These are phyloP conservation scores for Pycnomerus fuliginosus DNA, from an alignment of 2,888 invertebrate genomes.

Conservation along the genomic window DNA sequence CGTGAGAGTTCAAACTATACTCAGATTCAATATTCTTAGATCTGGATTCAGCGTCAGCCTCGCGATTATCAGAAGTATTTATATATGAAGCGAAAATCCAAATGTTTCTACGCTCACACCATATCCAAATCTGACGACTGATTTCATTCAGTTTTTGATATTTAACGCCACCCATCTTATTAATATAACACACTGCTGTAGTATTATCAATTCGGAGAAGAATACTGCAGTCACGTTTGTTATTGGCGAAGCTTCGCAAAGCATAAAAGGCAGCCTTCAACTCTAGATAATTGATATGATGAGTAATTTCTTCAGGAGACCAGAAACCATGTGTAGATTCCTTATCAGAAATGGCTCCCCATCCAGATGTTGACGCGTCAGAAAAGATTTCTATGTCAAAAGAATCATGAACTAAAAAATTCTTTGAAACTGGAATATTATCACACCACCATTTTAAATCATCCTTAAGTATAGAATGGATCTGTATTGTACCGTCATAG, in stretches of 20 bases:
- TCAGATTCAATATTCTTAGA: background rate
- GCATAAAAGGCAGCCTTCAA: slow-evolving; percentile 7
- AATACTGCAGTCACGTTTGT: slow-evolving; percentile 14
- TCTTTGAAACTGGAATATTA: slow-evolving; percentile 4
- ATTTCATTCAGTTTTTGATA: background rate
- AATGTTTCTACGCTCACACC: background rate
- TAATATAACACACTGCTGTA: slow-evolving; percentile 31
- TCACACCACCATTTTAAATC: background rate
- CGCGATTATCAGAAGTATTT: background rate
- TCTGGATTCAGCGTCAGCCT: background rate
- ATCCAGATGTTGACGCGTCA: slow-evolving; percentile 19
- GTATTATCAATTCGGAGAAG: slow-evolving; percentile 34
- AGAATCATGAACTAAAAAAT: background rate
- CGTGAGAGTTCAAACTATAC: background rate
- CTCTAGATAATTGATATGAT: slow-evolving; percentile 13
- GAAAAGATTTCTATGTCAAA: slow-evolving; percentile 16
- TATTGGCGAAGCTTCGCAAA: slow-evolving; percentile 7
- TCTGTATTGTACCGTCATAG: slow-evolving; percentile 5
- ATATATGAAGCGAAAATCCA: background rate
- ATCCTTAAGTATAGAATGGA: background rate
- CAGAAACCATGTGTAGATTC: background rate
- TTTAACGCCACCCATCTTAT: slow-evolving; percentile 20
- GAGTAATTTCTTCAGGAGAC: background rate
- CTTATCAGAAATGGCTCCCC: slow-evolving; percentile 8
- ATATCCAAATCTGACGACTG: background rate